Base-by-base conservation (phyloP, 30 jellyfish, hydroid and myxozoan species). In the Hydractinia symbiolongicarpus region DNA sequence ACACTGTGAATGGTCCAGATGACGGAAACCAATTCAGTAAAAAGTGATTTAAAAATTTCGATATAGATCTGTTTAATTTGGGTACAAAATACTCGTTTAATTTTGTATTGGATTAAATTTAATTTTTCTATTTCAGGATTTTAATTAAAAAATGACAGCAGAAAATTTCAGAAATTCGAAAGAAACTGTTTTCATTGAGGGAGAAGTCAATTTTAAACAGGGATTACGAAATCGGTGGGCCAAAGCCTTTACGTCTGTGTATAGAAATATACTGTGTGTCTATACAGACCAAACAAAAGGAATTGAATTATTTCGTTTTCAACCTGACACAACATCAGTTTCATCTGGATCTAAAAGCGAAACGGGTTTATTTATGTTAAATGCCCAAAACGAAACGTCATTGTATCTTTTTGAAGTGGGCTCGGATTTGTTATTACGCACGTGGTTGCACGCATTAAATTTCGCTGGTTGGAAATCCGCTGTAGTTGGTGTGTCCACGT, bases 381-480 rank as follows among this genome's bases (percentile, higher is more conserved):
- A 64, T 64, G 19, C 52, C 2, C 40, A 44, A 7, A 64, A 64
- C 40, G 74, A 64, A 64, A n/a, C 74, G 9, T n/a, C 19, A 7
- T 64, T 64, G 17, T 64, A 64, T 64, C 17, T 64, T n/a, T 64
- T 64, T 64, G 74, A 64, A 64, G 74, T 64, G 19, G 74, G 74
- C 19, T 64, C 74, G 4, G 74, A 64, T 64, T 51, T 64, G 19
- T 51, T 64, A n/a, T 51, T 64, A 9, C 74, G 74, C 7, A 64
- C 74, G 19, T 64, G 74, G 74, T 51, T 64, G 19, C 74, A 64
- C 9, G 74, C 74, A 6, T 64, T 64, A 64, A 64, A 44, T 51
- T 6, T 1, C 17, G 74, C 74, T 13, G 74, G 74, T 1, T 64
- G 74, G 74, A 44, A 64, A 64, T 64, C 74, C 9, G 74, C 74